These are phyloP conservation scores for Carpatolechia fugitivella DNA, from an alignment of 2,888 invertebrate genomes.

Conservation along the genomic window DNA sequence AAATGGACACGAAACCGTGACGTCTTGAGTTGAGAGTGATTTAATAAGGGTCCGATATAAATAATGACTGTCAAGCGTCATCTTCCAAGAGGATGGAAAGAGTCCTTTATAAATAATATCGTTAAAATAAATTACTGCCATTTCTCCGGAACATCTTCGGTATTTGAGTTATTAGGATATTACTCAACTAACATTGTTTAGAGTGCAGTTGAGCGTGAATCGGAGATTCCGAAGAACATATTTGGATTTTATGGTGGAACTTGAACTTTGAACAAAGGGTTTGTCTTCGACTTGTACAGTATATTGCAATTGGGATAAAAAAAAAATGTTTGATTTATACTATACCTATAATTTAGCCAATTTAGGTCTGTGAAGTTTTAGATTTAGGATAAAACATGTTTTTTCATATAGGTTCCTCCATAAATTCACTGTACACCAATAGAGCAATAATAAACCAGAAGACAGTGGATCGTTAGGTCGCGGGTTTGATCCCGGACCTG, in stretches of 20 bases:
- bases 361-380: no score
- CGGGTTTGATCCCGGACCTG: no score
- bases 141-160: constrained; percentile 37
- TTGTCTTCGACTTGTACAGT: background rate
- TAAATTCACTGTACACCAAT: no score
- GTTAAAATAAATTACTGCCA: constrained; percentile 59
- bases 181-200: constrained; percentile 41
- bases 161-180: constrained; percentile 20
- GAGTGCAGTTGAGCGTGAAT: constrained; percentile 31
- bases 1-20: constrained; percentile 33
- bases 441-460: no score
- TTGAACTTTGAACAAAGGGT: background rate
- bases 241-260: background rate
- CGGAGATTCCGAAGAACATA: background rate
- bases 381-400: no score
- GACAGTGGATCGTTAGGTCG: no score
- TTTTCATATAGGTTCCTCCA: no score
- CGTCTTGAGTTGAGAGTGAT: constrained; percentile 31
- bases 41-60: constrained; percentile 58
- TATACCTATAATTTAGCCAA: no score
- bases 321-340: no score
- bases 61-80: constrained; percentile 51
- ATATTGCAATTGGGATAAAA: no score
- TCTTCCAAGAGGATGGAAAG: constrained; percentile 51
- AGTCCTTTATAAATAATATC: constrained; percentile 55